phyloP scores from a whole-genome alignment of 92 coral and sea anemone genomes.

The Plumapathes pennacea region DNA sequence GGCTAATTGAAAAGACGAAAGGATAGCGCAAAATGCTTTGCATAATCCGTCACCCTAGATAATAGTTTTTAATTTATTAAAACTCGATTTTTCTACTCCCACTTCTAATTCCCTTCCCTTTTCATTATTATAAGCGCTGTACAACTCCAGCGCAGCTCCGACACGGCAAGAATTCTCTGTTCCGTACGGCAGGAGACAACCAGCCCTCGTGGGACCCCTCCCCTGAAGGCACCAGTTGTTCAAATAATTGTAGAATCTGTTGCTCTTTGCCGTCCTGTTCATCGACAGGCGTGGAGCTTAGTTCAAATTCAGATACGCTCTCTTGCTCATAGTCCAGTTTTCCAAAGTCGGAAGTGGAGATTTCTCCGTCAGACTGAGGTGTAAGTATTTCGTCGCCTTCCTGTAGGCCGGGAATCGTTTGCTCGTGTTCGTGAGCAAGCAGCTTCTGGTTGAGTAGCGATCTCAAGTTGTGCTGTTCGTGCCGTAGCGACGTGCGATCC shows the following conservation, averaged over 20 bases:
- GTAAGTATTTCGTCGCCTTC: constrained; percentile 53
- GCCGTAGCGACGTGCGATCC: constrained; percentile 64
- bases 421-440: constrained; percentile 82
- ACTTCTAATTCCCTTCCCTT: too few species aligned
- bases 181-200: constrained; percentile 72
- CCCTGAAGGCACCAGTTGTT: constrained; percentile 83
- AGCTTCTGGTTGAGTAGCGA: constrained; percentile 65
- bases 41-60: too few species aligned
- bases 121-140: too few species aligned
- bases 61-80: too few species aligned
- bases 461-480: constrained; percentile 60
- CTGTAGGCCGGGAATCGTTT: constrained; percentile 50
- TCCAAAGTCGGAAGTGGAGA: constrained; percentile 10
- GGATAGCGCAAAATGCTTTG: too few species aligned
- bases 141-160: constrained; percentile 56
- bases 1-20: too few species aligned
- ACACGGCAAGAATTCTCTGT: constrained; percentile 76
- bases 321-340: constrained; percentile 22
- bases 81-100: too few species aligned
- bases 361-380: constrained; percentile 20
- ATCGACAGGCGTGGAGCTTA: constrained; percentile 15
- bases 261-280: constrained; percentile 84
- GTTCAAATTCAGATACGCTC: too few species aligned
- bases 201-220: constrained; percentile 69
- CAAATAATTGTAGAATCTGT: constrained; percentile 85